Evolutionary conservation across 2,797 vertebrate genomes (phyloP), one percentile per base, ranked within the genome.

Genomic region (Aulostomus chinensis): DNA sequence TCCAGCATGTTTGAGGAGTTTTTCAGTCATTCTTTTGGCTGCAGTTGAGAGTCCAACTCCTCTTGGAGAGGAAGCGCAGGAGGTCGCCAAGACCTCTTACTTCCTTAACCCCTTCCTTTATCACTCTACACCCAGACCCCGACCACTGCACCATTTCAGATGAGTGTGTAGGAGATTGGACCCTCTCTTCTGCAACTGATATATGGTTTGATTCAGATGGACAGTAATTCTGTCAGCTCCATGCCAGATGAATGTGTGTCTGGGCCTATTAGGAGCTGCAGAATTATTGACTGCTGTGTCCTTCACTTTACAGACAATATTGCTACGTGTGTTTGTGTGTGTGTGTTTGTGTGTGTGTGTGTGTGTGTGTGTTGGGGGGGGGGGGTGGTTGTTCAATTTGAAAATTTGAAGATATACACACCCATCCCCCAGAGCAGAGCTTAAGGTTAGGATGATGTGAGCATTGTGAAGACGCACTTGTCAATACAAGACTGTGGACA

Each of bases 221-320:
- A 86, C 86, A 89, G 88, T 92, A 89, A 93, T 87, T 89, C 91
- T 93, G 91, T 94, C 92, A 90, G 73, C 78, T 80, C 71, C 4
- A 28, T 66, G 69, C 78, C 84, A 92, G 93, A 93, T 88, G 80
- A 89, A 93, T 62, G 89, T 80, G 84, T 24, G 52, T 73, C 76
- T 76, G 65, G 66, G 47, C 47, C 73, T 51, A 57, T 52, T 73
- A 74, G 82, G 73, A 50, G 58, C 79, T 38, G 16, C 82, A 90
- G 85, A 91, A 88, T 94, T 91, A 93, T 91, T 64, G 90, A 81
- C 89, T 68, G 70, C 13, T 17, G 84, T 88, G 93, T 91, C 93
- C 93, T 94, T 94, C 90, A 68, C 73, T 85, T 78, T 68, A 78
- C 68, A 84, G 81, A 88, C 80, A 62, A 78, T 89, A 90, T 85